A percentile compares a stretch with the other conserved stretches of the same genome.
phyloP scores from a whole-genome alignment of 2,113 vertebrate genomes.

The Podocnemis expansa region DNA sequence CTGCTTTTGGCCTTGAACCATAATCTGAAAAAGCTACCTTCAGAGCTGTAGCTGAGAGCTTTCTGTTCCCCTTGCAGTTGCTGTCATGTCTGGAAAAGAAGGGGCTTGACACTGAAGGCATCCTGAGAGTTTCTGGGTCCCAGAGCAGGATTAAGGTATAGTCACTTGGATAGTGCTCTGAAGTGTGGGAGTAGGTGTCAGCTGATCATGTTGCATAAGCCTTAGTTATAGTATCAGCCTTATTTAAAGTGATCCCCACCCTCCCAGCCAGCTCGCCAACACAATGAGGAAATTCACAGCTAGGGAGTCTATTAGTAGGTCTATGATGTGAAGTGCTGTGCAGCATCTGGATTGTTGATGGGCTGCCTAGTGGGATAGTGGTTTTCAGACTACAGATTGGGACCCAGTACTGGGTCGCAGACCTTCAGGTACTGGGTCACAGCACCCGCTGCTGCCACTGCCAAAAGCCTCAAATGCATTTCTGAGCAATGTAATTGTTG shows the following conservation, averaged over 20 bases:
- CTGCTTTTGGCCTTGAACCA: neutral
- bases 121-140: constrained; percentile 90
- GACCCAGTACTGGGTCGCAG: too few relatives aligned
- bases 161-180: neutral
- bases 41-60: neutral
- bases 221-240: neutral
- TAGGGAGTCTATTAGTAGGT: neutral
- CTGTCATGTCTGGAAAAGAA: constrained; percentile 90
- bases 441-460: too few relatives aligned
- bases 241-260: neutral
- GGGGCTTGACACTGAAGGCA: constrained; percentile 88
- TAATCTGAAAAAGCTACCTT: neutral
- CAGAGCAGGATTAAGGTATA: constrained; percentile 91
- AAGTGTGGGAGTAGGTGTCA: neutral
- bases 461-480: too few relatives aligned
- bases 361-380: too few relatives aligned
- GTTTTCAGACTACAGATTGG: too few relatives aligned
- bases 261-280: accelerated
- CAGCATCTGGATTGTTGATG: accelerated
- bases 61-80: constrained; percentile 72
- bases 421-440: too few relatives aligned
- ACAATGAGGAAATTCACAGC: accelerated
- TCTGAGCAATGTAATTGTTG: too few relatives aligned
- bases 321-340: neutral
- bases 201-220: neutral